These are phyloP conservation scores for Hemicrepidius hirtus DNA, from an alignment of 2,888 invertebrate species.

Conservation along the genomic window DNA sequence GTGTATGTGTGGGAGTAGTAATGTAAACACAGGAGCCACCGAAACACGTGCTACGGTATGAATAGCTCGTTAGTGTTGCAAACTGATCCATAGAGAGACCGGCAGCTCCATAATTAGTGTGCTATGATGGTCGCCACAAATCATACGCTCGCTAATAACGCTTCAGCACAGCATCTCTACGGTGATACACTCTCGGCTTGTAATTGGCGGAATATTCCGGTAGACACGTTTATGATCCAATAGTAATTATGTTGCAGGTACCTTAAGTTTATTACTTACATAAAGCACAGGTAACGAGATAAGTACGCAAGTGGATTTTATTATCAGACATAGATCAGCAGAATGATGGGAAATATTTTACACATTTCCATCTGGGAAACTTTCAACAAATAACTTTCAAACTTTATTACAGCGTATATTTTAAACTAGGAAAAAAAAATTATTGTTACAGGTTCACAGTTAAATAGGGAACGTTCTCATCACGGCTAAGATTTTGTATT, in stretches of 20 bases:
- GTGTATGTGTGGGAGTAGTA: conserved; percentile 35
- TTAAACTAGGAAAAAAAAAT: too few species aligned
- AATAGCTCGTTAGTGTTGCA: conserved; percentile 59
- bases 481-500: too few species aligned
- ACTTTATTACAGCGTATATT: too few species aligned
- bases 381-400: too few species aligned
- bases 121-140: conserved; percentile 50
- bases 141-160: conserved; percentile 51
- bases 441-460: too few species aligned
- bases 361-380: too few species aligned
- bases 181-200: conserved; percentile 37
- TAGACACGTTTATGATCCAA: conserved; percentile 31
- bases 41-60: conserved; percentile 57
- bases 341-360: too few species aligned
- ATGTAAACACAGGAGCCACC: conserved; percentile 46
- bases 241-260: conserved; percentile 33
- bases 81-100: conserved; percentile 53
- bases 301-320: conserved; percentile 6
- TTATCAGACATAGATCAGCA: background rate
- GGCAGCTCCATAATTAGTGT: conserved; percentile 51
- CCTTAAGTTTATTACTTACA: conserved; percentile 15
- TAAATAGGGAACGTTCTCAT: too few species aligned
- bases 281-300: conserved; percentile 24
- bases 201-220: conserved; percentile 48
- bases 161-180: conserved; percentile 45